phyloP scores from a whole-genome alignment of 2,113 vertebrate genomes.

The Crocuta crocuta region DNA sequence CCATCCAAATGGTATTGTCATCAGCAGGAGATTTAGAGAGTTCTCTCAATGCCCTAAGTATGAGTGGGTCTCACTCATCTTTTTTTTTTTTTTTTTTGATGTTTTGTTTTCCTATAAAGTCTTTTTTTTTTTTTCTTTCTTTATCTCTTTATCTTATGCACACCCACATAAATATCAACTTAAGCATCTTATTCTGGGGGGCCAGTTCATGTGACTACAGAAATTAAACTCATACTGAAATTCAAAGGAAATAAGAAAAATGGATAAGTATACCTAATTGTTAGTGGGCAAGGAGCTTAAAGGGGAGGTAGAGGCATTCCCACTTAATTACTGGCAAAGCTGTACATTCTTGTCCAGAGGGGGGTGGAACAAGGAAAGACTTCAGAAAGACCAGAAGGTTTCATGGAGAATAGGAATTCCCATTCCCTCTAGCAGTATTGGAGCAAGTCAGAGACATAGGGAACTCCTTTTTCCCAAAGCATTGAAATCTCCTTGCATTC shows the following conservation, averaged over 20 bases:
- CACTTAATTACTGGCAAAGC: neutral
- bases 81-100: neutral
- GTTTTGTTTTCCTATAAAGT: too few relatives aligned
- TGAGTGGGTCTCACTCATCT: slow-evolving; percentile 5
- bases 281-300: neutral
- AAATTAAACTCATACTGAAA: slow-evolving; percentile 1
- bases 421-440: neutral
- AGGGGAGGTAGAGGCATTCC: neutral
- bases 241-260: slow-evolving; percentile 33
- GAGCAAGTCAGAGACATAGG: neutral
- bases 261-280: neutral
- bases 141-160: neutral
- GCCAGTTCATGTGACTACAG: neutral
- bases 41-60: neutral
- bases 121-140: too few relatives aligned
- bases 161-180: neutral
- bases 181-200: neutral
- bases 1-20: neutral
- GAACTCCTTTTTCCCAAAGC: neutral
- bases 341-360: neutral
- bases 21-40: neutral
- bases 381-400: neutral
- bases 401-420: neutral
- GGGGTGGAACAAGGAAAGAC: neutral
- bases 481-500: neutral